A percentile compares a stretch with the other conserved stretches of the same genome.
phyloP scores from a whole-genome alignment of 2,113 vertebrate species.

The Salvelinus sp. region DNA sequence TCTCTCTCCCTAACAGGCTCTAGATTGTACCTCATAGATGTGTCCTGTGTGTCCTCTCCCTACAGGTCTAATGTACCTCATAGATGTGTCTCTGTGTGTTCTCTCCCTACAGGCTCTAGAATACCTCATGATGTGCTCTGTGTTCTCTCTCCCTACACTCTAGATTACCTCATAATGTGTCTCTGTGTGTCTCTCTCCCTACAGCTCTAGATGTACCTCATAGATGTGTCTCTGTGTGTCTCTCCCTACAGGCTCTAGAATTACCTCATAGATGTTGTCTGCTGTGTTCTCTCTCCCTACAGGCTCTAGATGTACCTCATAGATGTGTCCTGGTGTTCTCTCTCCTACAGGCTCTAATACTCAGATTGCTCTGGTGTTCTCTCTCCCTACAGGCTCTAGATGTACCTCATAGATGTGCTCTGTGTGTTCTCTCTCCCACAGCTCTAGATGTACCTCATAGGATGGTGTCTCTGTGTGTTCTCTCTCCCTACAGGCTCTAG shows the following conservation, averaged over 20 bases:
- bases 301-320: no score
- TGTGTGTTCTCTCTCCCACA: background rate
- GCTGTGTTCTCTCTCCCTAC: no score
- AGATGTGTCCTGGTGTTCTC: no score
- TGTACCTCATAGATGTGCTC: no score
- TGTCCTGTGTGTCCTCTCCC: background rate
- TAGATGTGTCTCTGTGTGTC: background rate
- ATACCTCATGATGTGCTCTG: slow-evolving; percentile 40
- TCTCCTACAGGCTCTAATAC: no score
- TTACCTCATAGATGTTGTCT: no score
- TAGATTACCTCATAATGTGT: background rate
- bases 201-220: background rate
- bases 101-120: slow-evolving; percentile 81
- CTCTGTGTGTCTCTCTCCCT: background rate
- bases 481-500: no score
- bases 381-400: no score
- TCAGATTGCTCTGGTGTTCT: no score
- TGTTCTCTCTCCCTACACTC: background rate
- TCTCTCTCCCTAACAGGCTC: no score
- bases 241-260: background rate
- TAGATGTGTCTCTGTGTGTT: background rate
- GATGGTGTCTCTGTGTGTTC: background rate
- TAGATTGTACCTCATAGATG: background rate
- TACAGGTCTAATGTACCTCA: background rate
- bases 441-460: background rate